Percentiles rank a stretch among this genome's conserved stretches.
Conservation (phyloP, 2,888 invertebrate species). For the Sinodicranocentrus sp. region DNA sequence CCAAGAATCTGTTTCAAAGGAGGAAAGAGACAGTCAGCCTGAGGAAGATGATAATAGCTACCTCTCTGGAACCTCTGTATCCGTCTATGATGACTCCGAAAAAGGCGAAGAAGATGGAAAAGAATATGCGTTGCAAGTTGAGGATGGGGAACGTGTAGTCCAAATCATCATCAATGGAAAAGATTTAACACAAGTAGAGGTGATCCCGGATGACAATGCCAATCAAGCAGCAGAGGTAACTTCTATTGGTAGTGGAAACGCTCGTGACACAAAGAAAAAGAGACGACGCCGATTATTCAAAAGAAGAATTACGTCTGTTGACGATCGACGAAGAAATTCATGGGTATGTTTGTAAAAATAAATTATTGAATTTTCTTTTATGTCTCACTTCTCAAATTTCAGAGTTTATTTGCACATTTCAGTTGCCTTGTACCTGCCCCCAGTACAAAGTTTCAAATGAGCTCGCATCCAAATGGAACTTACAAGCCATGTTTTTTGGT, state of each 20-base stretch:
- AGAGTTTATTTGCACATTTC: not conserved
- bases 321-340: constrained; percentile 21
- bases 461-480: constrained; percentile 31
- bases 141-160: not conserved
- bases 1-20: too few relatives aligned
- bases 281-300: not conserved
- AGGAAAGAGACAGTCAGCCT: not conserved
- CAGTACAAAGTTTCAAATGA: constrained; percentile 54
- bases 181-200: too few relatives aligned
- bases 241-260: too few relatives aligned
- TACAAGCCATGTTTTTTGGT: constrained; percentile 51
- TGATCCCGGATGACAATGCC: too few relatives aligned
- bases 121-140: not conserved
- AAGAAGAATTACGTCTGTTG: not conserved
- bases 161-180: too few relatives aligned
- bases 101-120: not conserved
- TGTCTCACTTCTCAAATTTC: not conserved
- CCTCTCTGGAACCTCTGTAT: not conserved
- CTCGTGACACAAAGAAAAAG: not conserved
- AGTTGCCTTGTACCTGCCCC: constrained; percentile 51
- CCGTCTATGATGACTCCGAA: too few relatives aligned
- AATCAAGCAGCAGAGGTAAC: too few relatives aligned
- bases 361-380: not conserved
- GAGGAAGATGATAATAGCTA: not conserved
- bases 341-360: constrained; percentile 31